phyloP scores from a whole-genome alignment of 2,113 vertebrate genomes.

The Oncorhynchus nerka region DNA sequence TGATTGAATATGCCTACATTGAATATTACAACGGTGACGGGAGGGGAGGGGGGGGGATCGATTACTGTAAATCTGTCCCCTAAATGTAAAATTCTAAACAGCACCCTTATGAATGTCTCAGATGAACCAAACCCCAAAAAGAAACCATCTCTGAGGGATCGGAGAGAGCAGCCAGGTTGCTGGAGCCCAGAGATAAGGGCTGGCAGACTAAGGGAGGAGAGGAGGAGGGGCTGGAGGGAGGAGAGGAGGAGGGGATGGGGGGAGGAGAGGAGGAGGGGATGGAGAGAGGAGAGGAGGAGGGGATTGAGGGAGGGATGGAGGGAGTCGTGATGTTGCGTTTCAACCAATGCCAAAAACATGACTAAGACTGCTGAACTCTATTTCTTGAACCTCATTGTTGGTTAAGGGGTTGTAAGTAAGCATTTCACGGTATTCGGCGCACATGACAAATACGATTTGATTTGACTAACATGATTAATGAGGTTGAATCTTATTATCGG shows the following conservation, averaged over 20 bases:
- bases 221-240: too few relatives aligned
- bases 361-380: slow-evolving; percentile 1
- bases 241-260: background rate
- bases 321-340: background rate
- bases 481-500: slow-evolving; percentile 40
- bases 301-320: background rate
- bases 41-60: slow-evolving; percentile 3
- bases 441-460: too few relatives aligned
- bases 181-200: slow-evolving; percentile 45
- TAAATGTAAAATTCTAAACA: slow-evolving; percentile 33
- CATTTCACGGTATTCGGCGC: too few relatives aligned
- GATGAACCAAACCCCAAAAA: background rate
- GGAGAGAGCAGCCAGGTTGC: slow-evolving; percentile 33
- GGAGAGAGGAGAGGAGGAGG: too few relatives aligned
- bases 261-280: too few relatives aligned
- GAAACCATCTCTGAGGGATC: slow-evolving; percentile 4
- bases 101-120: slow-evolving; percentile 15
- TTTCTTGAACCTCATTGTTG: too few relatives aligned
- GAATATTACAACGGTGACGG: too few relatives aligned
- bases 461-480: slow-evolving; percentile 31
- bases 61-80: slow-evolving; percentile 32
- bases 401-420: too few relatives aligned
- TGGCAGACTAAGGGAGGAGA: background rate
- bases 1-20: slow-evolving; percentile 35
- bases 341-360: background rate